These are phyloP conservation scores for Styela plicata DNA, from an alignment of 23 tunicate genomes.

Conservation along the genomic window DNA sequence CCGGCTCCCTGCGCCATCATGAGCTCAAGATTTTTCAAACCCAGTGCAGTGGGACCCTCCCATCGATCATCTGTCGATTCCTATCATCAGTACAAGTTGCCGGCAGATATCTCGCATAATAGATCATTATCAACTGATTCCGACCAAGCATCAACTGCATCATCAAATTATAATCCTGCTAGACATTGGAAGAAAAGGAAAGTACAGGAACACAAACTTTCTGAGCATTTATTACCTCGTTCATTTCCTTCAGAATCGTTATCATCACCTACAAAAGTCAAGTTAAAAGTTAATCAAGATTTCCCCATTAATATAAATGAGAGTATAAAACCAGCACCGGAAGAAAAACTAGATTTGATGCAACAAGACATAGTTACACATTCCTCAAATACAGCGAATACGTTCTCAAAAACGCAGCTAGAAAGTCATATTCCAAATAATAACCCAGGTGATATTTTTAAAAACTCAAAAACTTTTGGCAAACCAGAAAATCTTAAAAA, in stretches of 20 bases:
- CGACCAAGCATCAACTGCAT: not conserved
- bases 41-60: not conserved
- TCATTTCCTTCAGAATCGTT: not conserved
- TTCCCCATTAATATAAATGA: too few species aligned
- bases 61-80: not conserved
- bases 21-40: not conserved
- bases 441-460: too few species aligned
- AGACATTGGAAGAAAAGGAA: slow-evolving; percentile 82
- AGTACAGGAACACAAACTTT: slow-evolving; percentile 45
- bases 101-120: not conserved
- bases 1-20: not conserved
- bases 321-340: not conserved
- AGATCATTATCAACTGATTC: slow-evolving; percentile 24
- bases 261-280: not conserved
- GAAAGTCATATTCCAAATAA: too few species aligned
- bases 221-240: not conserved
- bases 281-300: too few species aligned
- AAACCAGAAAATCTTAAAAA: too few species aligned
- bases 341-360: not conserved
- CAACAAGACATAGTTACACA: not conserved
- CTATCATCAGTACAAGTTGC: not conserved
- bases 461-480: too few species aligned
- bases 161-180: slow-evolving; percentile 32
- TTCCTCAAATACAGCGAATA: not conserved
- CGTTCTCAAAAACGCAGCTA: too few species aligned